A percentile compares a stretch with the other conserved stretches of the same genome.
Conservation (phyloP, 1,140 invertebrate genomes). For the Phocides pigmalion region DNA sequence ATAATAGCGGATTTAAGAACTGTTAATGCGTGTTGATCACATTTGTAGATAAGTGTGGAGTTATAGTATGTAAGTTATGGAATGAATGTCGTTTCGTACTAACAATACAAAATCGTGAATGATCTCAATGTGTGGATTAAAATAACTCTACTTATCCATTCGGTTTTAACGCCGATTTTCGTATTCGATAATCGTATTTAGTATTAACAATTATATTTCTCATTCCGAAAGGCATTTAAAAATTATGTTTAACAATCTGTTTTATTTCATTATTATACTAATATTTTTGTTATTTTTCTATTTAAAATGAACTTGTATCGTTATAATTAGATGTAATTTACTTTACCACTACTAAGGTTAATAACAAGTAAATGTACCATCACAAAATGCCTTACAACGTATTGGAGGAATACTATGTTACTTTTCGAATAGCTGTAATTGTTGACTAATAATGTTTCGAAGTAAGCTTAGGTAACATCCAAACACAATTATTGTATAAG, state of each 20-base stretch:
- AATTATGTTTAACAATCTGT: neutral
- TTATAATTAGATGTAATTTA: no score
- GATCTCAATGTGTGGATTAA: slow-evolving; percentile 8
- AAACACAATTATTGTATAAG: no score
- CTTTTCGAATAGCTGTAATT: neutral
- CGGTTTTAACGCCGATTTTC: neutral
- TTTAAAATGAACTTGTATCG: neutral
- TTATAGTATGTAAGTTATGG: neutral
- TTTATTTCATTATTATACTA: neutral
- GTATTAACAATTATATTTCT: slow-evolving; percentile 42
- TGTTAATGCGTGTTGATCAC: neutral
- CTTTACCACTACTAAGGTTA: neutral
- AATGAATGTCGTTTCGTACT: neutral
- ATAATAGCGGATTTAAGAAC: slow-evolving; percentile 1
- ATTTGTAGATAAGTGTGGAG: slow-evolving; percentile 1
- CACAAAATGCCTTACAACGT: neutral
- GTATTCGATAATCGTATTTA: slow-evolving; percentile 48
- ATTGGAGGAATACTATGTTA: neutral
- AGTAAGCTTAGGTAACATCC: neutral
- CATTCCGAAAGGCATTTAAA: slow-evolving; percentile 65
- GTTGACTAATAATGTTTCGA: neutral
- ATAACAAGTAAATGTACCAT: neutral
- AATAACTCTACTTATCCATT: neutral
- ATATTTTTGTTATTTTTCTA: neutral
- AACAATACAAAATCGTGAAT: neutral